Conservation (phyloP, 2,113 vertebrate species). For the Petroica traversi region DNA sequence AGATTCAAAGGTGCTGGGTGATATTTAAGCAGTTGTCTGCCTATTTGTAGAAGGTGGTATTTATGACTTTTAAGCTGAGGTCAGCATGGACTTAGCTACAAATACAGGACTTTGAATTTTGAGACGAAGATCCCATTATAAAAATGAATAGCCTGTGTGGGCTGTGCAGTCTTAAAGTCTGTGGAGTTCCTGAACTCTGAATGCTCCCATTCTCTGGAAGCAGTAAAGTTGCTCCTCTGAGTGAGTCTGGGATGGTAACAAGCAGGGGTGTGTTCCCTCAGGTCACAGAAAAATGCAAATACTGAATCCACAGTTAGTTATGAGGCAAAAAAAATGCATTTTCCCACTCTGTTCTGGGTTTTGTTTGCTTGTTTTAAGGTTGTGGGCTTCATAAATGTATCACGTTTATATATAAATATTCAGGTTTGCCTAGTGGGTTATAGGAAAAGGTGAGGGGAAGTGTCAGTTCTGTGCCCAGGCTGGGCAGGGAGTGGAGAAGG, state of each 20-base stretch:
- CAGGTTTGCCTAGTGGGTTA: neutral
- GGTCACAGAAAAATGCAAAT: neutral
- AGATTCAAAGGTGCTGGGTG: neutral
- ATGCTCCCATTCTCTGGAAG: neutral
- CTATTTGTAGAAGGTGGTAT: neutral
- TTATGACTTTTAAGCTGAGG: neutral
- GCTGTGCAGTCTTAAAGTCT: neutral
- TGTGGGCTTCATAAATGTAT: neutral
- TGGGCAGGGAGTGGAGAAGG: neutral
- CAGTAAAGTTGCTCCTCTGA: neutral
- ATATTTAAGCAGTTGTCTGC: neutral
- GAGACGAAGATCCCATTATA: neutral
- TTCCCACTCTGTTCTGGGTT: neutral
- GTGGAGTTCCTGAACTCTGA: neutral
- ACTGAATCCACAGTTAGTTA: neutral
- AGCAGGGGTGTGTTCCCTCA: neutral
- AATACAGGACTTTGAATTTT: conserved; percentile 4
- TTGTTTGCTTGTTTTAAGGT: neutral
- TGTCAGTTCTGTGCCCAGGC: neutral
- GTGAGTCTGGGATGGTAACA: neutral
- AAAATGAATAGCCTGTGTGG: neutral
- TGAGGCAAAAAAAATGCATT: neutral
- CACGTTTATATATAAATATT: neutral
- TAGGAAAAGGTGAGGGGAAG: neutral
- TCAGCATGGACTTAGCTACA: neutral